Base-by-base conservation (phyloP, 2,888 invertebrate genomes). In the Lutraria lutraria region DNA sequence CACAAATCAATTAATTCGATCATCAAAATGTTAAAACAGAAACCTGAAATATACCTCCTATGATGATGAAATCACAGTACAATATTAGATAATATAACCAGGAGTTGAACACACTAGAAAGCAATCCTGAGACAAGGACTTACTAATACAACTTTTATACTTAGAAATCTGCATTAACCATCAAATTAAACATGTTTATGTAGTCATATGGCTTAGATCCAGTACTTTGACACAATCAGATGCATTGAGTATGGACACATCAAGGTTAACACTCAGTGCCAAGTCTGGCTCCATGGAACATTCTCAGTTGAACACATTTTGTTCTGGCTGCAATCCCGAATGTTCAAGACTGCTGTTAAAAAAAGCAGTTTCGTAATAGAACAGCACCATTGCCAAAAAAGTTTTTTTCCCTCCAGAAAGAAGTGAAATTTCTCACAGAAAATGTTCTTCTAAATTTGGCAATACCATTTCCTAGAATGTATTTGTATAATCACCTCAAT, bases 261-360 rank as follows among this genome's bases (percentile, higher is more conserved):
- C 83, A 83, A 83, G 60, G 60, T 34, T 63, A 43, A 34, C n/a
- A n/a, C 43, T n/a, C 83, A 43, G 31, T 31, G 63, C 83, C 68
- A 63, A 83, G 68, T 68, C 52, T 83, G n/a, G 31, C 56, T 56
- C 34, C n/a, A 60, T 60, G 60, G 19, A 6, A 13, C 29, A 21
- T 60, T 56, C 60, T 29, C 21, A 82, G 54, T 3, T 60, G 34
- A 81, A 81, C 81, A 81, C 29, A 53, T 81, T 25, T 52, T 43
- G 16, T 25, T 54, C 76, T 76, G 76, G 76, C 76, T 16, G 34
- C 3, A n/a, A 76, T 76, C 76, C 76, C 34, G 76, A 76, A 60
- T 76, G 16, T 25, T 76, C 76, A 34, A 76, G 76, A 76, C 76
- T 34, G 19, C 31, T 34, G 31, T 76, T 76, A 31, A 76, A 34